phyloP scores from a whole-genome alignment of 2,797 vertebrate genomes.

The Chelon labrosus region DNA sequence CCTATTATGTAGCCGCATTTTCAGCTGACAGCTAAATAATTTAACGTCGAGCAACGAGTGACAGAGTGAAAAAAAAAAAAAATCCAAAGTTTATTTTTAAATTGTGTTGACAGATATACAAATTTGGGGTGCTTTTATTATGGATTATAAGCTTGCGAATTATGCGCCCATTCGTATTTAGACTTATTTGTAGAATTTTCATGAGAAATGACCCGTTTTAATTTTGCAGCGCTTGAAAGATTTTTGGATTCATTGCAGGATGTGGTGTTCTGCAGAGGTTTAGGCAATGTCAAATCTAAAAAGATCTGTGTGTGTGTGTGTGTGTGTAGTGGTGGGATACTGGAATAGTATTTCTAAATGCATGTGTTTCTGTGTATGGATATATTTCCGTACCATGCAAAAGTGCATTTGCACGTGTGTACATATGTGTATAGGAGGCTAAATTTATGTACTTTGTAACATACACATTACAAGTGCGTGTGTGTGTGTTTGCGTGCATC shows the following conservation, averaged over 20 bases:
- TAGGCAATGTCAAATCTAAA: conserved; percentile 9
- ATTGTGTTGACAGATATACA: not conserved
- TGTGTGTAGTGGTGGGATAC: conserved; percentile 14
- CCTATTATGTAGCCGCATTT: too few relatives aligned
- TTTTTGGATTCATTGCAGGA: conserved; percentile 11
- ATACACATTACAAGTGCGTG: conserved; percentile 6
- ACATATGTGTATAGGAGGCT: too few relatives aligned
- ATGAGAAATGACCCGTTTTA: conserved; percentile 2
- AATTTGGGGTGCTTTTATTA: too few relatives aligned
- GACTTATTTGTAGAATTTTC: not conserved
- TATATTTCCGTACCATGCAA: conserved; percentile 34
- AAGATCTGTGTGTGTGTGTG: not conserved
- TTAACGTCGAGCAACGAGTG: not conserved
- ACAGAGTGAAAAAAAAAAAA: not conserved
- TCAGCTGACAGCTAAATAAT: not conserved
- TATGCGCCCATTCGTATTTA: not conserved
- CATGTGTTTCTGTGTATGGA: conserved; percentile 1
- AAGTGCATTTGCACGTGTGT: conserved; percentile 33
- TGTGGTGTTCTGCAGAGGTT: conserved; percentile 15
- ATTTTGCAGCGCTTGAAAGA: not conserved
- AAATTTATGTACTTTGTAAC: too few relatives aligned
- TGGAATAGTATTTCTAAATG: conserved; percentile 30
- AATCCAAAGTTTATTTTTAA: not conserved
- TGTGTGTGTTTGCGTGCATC: conserved; percentile 28
- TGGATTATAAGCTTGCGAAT: not conserved